A percentile compares a stretch with the other conserved stretches of the same genome.
These are phyloP conservation scores for Sphaerophoria taeniata DNA, from an alignment of 2,888 invertebrate genomes.

Conservation along the genomic window DNA sequence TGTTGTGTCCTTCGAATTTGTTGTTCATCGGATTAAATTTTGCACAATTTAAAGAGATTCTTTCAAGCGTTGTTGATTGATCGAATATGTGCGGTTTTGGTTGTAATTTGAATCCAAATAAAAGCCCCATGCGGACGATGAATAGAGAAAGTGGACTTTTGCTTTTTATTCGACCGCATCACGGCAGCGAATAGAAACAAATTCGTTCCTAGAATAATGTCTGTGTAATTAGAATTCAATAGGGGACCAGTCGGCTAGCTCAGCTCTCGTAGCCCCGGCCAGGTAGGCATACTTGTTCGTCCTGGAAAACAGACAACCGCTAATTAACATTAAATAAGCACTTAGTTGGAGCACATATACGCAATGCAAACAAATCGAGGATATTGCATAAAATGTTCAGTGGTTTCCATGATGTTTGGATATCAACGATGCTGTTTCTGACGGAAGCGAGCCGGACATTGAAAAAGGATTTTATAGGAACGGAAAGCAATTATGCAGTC, in stretches of 20 bases:
- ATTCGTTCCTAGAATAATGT: constrained; percentile 11
- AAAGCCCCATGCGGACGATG: not conserved
- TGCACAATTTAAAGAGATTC: constrained; percentile 50
- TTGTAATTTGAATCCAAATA: constrained; percentile 8
- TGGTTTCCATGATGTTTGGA: too few species aligned
- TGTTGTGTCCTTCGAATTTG: not conserved
- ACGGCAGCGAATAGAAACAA: constrained; percentile 12
- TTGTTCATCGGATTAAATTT: constrained; percentile 56
- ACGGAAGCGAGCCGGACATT: too few species aligned
- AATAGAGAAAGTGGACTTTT: constrained; percentile 43
- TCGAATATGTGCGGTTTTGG: constrained; percentile 39
- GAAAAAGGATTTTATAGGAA: too few species aligned
- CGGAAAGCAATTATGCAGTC: too few species aligned
- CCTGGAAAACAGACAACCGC: constrained; percentile 63
- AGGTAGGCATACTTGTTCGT: constrained; percentile 17
- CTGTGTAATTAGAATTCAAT: constrained; percentile 62
- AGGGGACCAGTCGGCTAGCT: too few species aligned
- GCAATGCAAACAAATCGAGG: constrained; percentile 31
- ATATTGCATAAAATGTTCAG: too few species aligned
- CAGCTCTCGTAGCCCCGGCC: constrained; percentile 14
- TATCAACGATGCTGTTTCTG: too few species aligned
- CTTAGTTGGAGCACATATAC: constrained; percentile 54
- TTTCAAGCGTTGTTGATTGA: too few species aligned
- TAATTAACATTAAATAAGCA: constrained; percentile 73
- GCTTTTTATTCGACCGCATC: constrained; percentile 49